phyloP scores from a whole-genome alignment of 1,140 invertebrate species.

The Laodelphax striatellus region DNA sequence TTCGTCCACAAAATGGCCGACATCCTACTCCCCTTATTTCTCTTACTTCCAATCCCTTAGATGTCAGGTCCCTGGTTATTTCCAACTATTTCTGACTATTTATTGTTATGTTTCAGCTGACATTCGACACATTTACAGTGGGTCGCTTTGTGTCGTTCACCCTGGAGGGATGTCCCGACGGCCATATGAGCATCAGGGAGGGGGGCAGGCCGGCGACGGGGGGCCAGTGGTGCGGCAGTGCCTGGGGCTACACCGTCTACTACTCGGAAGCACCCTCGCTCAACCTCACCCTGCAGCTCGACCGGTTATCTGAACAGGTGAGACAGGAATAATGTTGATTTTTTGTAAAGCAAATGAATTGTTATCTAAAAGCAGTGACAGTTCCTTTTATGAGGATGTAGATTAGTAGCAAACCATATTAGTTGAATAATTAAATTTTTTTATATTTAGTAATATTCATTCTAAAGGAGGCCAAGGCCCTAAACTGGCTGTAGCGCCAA shows the following conservation, averaged over 20 bases:
- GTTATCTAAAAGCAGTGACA: no score
- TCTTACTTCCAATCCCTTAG: no score
- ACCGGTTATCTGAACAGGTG: slow-evolving; percentile 60
- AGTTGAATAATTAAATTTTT: no score
- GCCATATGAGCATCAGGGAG: slow-evolving; percentile 66
- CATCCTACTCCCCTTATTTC: no score
- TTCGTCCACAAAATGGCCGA: no score
- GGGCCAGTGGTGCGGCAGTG: slow-evolving; percentile 75
- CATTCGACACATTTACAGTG: slow-evolving; percentile 76
- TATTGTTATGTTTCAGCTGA: slow-evolving; percentile 44
- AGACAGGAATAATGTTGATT: slow-evolving; percentile 9
- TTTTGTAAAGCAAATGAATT: no score
- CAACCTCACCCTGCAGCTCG: slow-evolving; percentile 57
- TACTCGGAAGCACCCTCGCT: slow-evolving; percentile 70
- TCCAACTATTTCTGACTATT: neutral
- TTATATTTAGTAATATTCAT: no score
- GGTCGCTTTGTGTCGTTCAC: slow-evolving; percentile 76
- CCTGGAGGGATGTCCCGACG: slow-evolving; percentile 64
- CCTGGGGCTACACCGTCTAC: slow-evolving; percentile 74
- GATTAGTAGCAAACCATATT: no score
- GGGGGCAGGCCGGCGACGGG: slow-evolving; percentile 52
- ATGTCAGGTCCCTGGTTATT: no score
- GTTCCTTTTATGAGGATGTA: no score
- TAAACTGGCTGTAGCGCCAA: no score
- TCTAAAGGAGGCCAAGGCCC: no score